Percentiles rank a stretch among this genome's conserved stretches.
Evolutionary conservation across 2,797 vertebrate genomes (phyloP).

Genomic region (Arctocebus calabarensis): DNA sequence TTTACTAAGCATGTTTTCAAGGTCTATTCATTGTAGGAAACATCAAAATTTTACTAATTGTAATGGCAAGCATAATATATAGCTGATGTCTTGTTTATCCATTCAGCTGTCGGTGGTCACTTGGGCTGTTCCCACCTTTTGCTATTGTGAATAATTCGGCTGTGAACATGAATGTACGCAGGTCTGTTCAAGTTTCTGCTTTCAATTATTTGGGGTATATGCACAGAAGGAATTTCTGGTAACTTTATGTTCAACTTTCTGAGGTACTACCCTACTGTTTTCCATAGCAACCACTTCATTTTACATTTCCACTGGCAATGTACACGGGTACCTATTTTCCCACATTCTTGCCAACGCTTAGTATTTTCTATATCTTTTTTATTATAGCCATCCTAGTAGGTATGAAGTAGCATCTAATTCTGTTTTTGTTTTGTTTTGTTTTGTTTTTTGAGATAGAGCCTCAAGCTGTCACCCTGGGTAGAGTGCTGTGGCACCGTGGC

Average conservation of each 20-base stretch:
- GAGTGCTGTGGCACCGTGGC: too few relatives aligned
- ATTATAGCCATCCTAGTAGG: neutral
- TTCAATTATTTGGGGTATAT: neutral
- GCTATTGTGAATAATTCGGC: neutral
- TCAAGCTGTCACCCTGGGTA: too few relatives aligned
- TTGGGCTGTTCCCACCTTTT: neutral
- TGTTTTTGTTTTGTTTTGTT: neutral
- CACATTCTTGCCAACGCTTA: neutral
- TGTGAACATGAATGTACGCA: neutral
- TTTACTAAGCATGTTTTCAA: neutral
- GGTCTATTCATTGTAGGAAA: neutral
- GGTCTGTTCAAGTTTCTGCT: neutral
- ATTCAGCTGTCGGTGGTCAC: neutral
- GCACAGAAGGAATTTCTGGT: neutral
- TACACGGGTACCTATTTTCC: neutral
- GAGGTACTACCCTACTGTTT: neutral
- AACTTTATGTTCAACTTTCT: neutral
- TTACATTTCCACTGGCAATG: neutral
- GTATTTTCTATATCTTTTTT: neutral
- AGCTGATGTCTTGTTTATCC: neutral
- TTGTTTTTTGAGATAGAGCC: too few relatives aligned
- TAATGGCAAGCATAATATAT: neutral
- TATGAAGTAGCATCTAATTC: neutral
- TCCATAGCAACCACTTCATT: neutral
- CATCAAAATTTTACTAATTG: neutral